Percentiles rank a stretch among this genome's conserved stretches.
Evolutionary conservation across 2,888 invertebrate genomes (phyloP).

Genomic region (Agrochola macilenta): DNA sequence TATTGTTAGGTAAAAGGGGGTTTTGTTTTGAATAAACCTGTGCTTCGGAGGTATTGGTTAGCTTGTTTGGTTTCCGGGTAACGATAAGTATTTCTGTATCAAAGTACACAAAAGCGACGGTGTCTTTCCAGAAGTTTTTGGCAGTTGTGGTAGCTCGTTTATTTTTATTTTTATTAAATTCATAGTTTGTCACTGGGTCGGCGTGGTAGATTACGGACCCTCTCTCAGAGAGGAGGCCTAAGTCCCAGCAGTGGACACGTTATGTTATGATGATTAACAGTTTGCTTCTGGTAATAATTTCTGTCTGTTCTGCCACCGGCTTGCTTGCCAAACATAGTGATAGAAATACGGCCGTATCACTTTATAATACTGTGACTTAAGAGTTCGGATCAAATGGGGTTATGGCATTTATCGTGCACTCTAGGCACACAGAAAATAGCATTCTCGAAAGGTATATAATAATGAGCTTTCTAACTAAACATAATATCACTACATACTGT

Average conservation of each 20-base stretch:
- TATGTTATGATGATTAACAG: background rate
- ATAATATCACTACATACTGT: background rate
- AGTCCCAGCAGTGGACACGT: background rate
- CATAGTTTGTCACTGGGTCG: background rate
- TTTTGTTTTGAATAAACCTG: slow-evolving; percentile 19
- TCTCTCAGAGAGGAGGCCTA: background rate
- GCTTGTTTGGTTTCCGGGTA: background rate
- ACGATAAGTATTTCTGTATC: background rate
- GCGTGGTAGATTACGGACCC: background rate
- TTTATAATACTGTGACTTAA: background rate
- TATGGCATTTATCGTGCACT: background rate
- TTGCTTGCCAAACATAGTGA: background rate
- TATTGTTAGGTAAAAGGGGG: slow-evolving; percentile 3
- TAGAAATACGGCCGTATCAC: background rate
- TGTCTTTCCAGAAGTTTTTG: background rate
- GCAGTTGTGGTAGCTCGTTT: background rate
- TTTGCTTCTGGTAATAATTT: background rate
- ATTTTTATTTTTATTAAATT: background rate
- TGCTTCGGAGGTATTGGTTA: background rate
- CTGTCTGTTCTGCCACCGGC: background rate
- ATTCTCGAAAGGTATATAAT: background rate
- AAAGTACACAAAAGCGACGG: background rate
- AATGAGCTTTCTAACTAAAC: slow-evolving; percentile 15
- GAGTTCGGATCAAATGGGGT: background rate
- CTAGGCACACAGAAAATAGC: background rate